Evolutionary conservation across 1,140 invertebrate species (phyloP).

Genomic region (Trissolcus basalis): DNA sequence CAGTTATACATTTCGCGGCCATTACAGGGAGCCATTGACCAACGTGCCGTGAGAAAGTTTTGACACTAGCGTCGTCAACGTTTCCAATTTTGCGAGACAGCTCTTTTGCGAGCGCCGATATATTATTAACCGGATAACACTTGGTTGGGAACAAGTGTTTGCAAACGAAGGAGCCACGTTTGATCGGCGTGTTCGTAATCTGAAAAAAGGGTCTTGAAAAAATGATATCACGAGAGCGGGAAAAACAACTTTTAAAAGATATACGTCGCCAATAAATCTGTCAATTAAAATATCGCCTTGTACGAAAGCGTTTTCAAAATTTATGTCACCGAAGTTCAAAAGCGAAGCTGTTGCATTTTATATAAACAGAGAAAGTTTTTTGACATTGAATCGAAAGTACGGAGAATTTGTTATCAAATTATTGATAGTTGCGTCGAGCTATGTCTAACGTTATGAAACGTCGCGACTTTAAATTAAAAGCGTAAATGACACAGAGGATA

Average conservation of each 20-base stretch:
- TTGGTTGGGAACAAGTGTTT: slow-evolving; percentile 39
- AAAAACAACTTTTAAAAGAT: slow-evolving; percentile 9
- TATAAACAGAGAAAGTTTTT: too few relatives aligned
- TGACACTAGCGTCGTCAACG: slow-evolving; percentile 42
- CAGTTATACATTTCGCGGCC: slow-evolving; percentile 58
- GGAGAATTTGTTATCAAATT: too few relatives aligned
- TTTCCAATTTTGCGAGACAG: slow-evolving; percentile 47
- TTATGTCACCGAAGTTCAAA: background rate
- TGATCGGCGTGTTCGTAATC: slow-evolving; percentile 14
- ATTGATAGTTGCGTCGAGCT: too few relatives aligned
- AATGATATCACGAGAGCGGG: background rate
- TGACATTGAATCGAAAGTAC: too few relatives aligned
- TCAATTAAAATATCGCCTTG: slow-evolving; percentile 19
- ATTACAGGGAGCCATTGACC: slow-evolving; percentile 59
- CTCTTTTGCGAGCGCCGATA: slow-evolving; percentile 39
- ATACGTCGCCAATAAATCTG: slow-evolving; percentile 19
- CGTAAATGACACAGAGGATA: too few relatives aligned
- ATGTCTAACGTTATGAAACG: too few relatives aligned
- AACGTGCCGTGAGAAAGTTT: slow-evolving; percentile 60
- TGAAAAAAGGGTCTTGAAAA: slow-evolving; percentile 32
- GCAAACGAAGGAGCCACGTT: slow-evolving; percentile 43
- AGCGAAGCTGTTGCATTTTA: too few relatives aligned
- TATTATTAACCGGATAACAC: slow-evolving; percentile 49
- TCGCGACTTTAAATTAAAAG: too few relatives aligned
- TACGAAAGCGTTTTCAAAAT: slow-evolving; percentile 15